These are phyloP conservation scores for Diploscapter pachys DNA, from an alignment of 1,140 invertebrate species.

Conservation along the genomic window DNA sequence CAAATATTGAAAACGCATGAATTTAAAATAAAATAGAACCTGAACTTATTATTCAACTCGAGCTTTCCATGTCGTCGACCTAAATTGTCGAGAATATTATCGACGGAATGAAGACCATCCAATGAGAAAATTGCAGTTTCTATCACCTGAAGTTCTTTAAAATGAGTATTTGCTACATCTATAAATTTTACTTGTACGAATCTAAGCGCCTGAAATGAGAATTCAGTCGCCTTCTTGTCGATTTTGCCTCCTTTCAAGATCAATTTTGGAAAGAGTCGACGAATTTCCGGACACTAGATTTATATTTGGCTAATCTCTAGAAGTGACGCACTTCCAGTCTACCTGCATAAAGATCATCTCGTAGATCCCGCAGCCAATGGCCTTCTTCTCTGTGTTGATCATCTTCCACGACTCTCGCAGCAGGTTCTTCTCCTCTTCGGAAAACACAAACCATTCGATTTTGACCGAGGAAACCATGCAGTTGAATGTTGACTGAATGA, in stretches of 20 bases:
- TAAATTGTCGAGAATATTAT: constrained; percentile 39
- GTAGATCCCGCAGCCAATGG: constrained; percentile 34
- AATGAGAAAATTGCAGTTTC: constrained; percentile 29
- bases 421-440: constrained; percentile 27
- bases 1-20: not conserved
- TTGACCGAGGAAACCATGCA: too few relatives aligned
- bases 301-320: too few relatives aligned
- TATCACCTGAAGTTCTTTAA: constrained; percentile 24
- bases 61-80: constrained; percentile 39
- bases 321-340: not conserved
- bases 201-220: constrained; percentile 37
- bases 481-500: too few relatives aligned
- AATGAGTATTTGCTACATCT: not conserved
- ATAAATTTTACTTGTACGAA: constrained; percentile 31
- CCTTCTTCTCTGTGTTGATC: constrained; percentile 27
- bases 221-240: constrained; percentile 37
- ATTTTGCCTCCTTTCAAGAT: constrained; percentile 28
- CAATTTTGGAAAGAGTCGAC: constrained; percentile 34
- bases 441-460: constrained; percentile 36
- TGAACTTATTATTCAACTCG: constrained; percentile 34
- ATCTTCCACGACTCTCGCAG: constrained; percentile 36
- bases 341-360: constrained; percentile 43
- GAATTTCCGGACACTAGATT: constrained; percentile 36
- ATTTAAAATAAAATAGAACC: constrained; percentile 5
- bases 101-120: constrained; percentile 31